phyloP scores from a whole-genome alignment of 2,888 invertebrate genomes.

The Sminthurinus aureus region DNA sequence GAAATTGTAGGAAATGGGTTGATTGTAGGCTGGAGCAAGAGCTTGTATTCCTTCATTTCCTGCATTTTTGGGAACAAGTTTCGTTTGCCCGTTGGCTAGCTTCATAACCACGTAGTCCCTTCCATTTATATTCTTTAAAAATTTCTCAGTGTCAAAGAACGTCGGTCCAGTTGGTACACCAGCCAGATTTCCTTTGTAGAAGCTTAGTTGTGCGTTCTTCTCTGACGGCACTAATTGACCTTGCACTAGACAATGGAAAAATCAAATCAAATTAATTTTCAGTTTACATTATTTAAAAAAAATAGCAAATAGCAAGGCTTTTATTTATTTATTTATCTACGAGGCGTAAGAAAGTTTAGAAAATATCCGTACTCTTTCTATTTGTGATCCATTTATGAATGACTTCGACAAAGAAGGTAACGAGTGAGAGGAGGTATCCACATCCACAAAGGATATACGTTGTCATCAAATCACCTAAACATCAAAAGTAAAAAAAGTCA shows the following conservation, averaged over 20 bases:
- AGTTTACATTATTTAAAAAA: neutral
- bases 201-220: conserved; percentile 50
- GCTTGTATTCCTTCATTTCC: conserved; percentile 57
- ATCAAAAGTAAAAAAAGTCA: too few relatives aligned
- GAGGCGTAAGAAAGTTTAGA: neutral
- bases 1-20: conserved; percentile 57
- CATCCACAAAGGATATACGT: conserved; percentile 79
- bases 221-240: conserved; percentile 58
- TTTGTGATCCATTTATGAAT: conserved; percentile 50
- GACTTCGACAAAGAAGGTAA: conserved; percentile 74
- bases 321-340: too few relatives aligned
- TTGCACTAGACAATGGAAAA: conserved; percentile 47
- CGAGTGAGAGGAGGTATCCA: conserved; percentile 73
- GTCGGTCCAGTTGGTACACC: conserved; percentile 57
- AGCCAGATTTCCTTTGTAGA: conserved; percentile 59
- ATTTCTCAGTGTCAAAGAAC: conserved; percentile 60
- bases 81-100: conserved; percentile 58
- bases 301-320: too few relatives aligned
- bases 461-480: conserved; percentile 79
- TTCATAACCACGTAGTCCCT: conserved; percentile 60
- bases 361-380: conserved; percentile 48
- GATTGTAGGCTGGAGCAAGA: conserved; percentile 59
- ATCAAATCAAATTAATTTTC: neutral
- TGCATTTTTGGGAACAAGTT: conserved; percentile 58
- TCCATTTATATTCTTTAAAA: conserved; percentile 60